Evolutionary conservation across 2,888 invertebrate species (phyloP).

Genomic region (Apotomis turbidana): DNA sequence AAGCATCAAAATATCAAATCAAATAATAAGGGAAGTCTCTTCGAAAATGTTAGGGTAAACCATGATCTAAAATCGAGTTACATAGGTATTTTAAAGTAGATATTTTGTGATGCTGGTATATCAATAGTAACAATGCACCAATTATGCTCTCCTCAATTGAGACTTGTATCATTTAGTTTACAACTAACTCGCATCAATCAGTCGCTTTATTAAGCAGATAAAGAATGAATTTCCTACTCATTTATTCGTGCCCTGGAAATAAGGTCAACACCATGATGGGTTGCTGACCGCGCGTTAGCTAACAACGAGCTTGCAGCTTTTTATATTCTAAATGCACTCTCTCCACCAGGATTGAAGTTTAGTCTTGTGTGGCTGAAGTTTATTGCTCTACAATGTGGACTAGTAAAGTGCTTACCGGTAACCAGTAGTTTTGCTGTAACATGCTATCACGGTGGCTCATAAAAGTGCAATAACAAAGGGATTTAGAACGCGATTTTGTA

Average conservation of each 20-base stretch:
- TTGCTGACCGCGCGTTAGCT: slow-evolving; percentile 50
- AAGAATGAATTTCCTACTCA: slow-evolving; percentile 31
- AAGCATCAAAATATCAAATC: too few relatives aligned
- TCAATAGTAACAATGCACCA: slow-evolving; percentile 23
- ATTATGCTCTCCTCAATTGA: slow-evolving; percentile 21
- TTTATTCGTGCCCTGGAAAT: slow-evolving; percentile 32
- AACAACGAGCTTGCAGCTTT: slow-evolving; percentile 43
- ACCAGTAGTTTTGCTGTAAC: slow-evolving; percentile 30
- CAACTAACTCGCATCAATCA: slow-evolving; percentile 26
- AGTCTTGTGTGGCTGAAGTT: slow-evolving; percentile 14
- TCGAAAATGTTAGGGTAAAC: too few relatives aligned
- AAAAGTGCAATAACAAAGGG: slow-evolving; percentile 33
- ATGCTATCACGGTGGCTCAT: slow-evolving; percentile 28
- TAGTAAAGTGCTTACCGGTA: slow-evolving; percentile 30
- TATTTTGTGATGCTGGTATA: not conserved
- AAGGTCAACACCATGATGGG: slow-evolving; percentile 52
- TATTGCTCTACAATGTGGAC: slow-evolving; percentile 2
- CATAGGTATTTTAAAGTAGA: slow-evolving; percentile 10
- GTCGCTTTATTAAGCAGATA: slow-evolving; percentile 35
- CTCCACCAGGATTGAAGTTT: slow-evolving; percentile 3
- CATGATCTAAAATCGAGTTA: too few relatives aligned
- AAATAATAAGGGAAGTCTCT: too few relatives aligned
- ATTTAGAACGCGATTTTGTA: slow-evolving; percentile 15
- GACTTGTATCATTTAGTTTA: slow-evolving; percentile 36
- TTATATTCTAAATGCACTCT: slow-evolving; percentile 26